Percentiles rank a stretch among this genome's conserved stretches.
Evolutionary conservation across 2,888 invertebrate species (phyloP).

Genomic region (Adineta ricciae): DNA sequence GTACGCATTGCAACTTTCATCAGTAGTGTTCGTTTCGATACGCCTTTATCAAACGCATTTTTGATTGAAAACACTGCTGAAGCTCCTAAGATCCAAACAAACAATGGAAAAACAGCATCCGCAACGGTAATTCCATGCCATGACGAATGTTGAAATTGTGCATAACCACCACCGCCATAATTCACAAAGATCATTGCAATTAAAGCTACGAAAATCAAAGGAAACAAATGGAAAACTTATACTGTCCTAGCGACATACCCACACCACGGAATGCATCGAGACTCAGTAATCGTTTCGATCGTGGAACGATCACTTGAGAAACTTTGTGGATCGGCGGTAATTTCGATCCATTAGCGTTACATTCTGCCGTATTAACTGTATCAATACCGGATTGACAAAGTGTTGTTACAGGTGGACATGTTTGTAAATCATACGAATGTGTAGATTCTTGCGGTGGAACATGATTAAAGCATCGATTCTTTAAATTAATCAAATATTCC

Average conservation of each 20-base stretch:
- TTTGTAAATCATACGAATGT: neutral
- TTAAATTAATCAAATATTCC: neutral
- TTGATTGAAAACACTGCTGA: slow-evolving; percentile 29
- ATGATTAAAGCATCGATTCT: neutral
- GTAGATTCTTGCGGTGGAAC: neutral
- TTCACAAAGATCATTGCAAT: slow-evolving; percentile 78
- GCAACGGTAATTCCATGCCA: slow-evolving; percentile 86
- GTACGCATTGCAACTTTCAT: slow-evolving; percentile 11
- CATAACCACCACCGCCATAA: slow-evolving; percentile 75
- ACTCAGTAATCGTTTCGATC: slow-evolving; percentile 41
- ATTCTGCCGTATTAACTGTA: neutral
- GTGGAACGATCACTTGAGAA: neutral
- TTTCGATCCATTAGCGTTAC: neutral
- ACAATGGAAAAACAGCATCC: slow-evolving; percentile 60
- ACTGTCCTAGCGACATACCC: neutral
- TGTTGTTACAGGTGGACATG: neutral
- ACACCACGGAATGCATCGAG: slow-evolving; percentile 48
- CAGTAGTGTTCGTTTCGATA: neutral
- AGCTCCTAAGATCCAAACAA: slow-evolving; percentile 24
- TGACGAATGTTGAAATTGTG: slow-evolving; percentile 72
- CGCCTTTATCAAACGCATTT: slow-evolving; percentile 18
- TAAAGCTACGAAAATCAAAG: slow-evolving; percentile 40
- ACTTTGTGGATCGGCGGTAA: neutral
- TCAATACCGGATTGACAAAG: no score
- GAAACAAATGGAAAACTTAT: neutral